Percentiles rank a stretch among this genome's conserved stretches.
Conservation (phyloP, 1,140 invertebrate species). For the Chironomus striatipennis region DNA sequence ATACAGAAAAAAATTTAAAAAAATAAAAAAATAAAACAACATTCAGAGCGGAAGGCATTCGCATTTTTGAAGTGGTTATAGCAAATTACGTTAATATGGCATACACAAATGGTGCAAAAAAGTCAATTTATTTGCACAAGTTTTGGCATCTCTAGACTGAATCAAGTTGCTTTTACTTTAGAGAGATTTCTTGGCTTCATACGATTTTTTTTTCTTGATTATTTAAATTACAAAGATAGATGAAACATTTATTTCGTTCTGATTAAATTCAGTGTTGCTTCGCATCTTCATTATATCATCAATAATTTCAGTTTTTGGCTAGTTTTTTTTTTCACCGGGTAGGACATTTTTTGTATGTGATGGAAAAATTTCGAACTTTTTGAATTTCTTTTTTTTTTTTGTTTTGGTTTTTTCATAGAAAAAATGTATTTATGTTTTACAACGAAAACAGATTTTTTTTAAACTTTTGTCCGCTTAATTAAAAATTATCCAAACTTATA, state of each 20-base stretch:
- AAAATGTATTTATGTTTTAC: background rate
- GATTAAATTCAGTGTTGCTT: conserved; percentile 8
- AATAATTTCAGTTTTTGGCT: too few relatives aligned
- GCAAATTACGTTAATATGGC: background rate
- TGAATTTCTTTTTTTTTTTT: background rate
- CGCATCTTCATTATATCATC: background rate
- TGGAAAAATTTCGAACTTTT: background rate
- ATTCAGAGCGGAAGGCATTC: too few relatives aligned
- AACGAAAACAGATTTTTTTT: background rate
- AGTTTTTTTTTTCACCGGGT: background rate
- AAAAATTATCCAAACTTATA: background rate
- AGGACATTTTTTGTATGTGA: background rate
- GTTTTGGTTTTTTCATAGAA: background rate
- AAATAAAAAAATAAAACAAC: too few relatives aligned
- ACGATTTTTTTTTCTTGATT: too few relatives aligned
- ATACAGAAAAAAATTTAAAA: too few relatives aligned
- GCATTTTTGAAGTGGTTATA: background rate
- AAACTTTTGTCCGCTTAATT: conserved; percentile 14
- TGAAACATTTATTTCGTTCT: background rate
- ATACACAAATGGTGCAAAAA: conserved; percentile 8
- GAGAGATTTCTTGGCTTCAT: background rate
- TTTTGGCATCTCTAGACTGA: conserved; percentile 6
- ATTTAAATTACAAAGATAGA: background rate
- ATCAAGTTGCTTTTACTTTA: background rate
- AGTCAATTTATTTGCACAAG: conserved; percentile 13